Evolutionary conservation across 2,888 invertebrate species (phyloP).

Genomic region (Loripinus fragilis): DNA sequence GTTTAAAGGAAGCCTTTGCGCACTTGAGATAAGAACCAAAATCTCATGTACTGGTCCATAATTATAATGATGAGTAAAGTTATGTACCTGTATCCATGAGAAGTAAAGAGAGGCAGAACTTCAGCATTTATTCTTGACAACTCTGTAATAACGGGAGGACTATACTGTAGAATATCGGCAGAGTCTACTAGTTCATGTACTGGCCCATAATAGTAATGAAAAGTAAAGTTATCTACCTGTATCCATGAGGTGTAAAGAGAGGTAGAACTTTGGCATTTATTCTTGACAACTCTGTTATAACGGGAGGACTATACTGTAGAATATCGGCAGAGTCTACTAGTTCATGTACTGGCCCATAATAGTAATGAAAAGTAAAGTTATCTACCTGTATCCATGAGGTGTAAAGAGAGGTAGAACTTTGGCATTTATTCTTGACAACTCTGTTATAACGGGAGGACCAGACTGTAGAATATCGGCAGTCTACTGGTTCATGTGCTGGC

Average conservation of each 20-base stretch:
- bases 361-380: too few species aligned
- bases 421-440: slow-evolving; percentile 89
- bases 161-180: slow-evolving; percentile 81
- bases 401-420: slow-evolving; percentile 87
- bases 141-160: slow-evolving; percentile 87
- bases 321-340: too few species aligned
- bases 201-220: too few species aligned
- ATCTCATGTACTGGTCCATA: too few species aligned
- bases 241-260: slow-evolving; percentile 87
- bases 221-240: too few species aligned
- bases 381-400: slow-evolving; percentile 85
- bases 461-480: too few species aligned
- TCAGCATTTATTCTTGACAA: slow-evolving; percentile 88
- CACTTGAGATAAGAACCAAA: too few species aligned
- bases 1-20: too few species aligned
- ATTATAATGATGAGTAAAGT: too few species aligned
- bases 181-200: too few species aligned
- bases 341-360: too few species aligned
- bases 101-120: slow-evolving; percentile 87
- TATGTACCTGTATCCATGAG: slow-evolving; percentile 86
- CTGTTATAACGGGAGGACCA: slow-evolving; percentile 86
- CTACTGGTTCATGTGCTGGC: too few species aligned
- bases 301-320: slow-evolving; percentile 84
- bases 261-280: slow-evolving; percentile 88
- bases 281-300: slow-evolving; percentile 88